phyloP scores from a whole-genome alignment of 2,797 vertebrate genomes.

The Scolopax rusticola region DNA sequence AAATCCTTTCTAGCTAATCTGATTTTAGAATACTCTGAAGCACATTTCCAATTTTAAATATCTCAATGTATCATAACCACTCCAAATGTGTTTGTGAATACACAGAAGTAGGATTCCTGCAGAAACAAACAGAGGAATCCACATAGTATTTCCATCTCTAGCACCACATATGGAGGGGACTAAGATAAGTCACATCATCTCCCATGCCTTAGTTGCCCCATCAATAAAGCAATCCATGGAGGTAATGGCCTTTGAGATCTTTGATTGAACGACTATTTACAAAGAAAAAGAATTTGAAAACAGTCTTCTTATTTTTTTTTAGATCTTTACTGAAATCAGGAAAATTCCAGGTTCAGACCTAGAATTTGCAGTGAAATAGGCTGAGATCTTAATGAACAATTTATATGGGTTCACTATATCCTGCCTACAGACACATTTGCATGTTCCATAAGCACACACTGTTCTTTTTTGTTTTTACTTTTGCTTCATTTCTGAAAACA shows the following conservation, averaged over 20 bases:
- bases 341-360: not conserved
- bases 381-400: not conserved
- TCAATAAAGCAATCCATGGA: not conserved
- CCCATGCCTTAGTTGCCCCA: not conserved
- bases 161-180: not conserved
- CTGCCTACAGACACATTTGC: not conserved
- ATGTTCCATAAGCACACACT: not conserved
- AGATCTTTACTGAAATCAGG: not conserved
- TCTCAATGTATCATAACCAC: not conserved
- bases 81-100: not conserved
- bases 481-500: not conserved
- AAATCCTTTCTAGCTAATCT: conserved; percentile 20
- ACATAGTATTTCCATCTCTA: not conserved
- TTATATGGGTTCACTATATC: not conserved
- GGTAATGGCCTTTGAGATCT: not conserved
- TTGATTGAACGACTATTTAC: not conserved
- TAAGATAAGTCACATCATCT: not conserved
- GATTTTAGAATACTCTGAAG: conserved; percentile 7
- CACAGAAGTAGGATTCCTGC: not conserved
- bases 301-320: not conserved
- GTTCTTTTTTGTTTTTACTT: not conserved
- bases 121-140: not conserved
- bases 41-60: not conserved
- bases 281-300: not conserved
- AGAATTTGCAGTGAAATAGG: not conserved